Base-by-base conservation (phyloP, 2,888 invertebrate species). In the Chouioia cunea region DNA sequence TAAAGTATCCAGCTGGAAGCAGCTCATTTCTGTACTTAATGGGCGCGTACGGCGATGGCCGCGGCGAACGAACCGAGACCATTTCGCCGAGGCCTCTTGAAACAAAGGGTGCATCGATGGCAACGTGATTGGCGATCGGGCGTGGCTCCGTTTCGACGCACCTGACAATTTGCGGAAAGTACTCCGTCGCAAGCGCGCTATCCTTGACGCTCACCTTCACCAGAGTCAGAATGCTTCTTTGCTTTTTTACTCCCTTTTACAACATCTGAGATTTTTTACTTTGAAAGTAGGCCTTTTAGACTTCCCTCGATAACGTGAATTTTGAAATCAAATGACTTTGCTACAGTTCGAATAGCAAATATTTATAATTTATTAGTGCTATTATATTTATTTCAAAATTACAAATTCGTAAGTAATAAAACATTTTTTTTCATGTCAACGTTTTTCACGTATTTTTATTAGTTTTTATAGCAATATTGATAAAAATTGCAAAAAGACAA, bases 1-100 rank as follows among this genome's bases (percentile, higher is more conserved):
- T 20, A 16, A 23, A 27, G 36, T 54, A 20, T 44, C 36, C 20
- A 14, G 18, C 78, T 80, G 78, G 79, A 79, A 81, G 81, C 78
- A 27, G 36, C 81, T 83, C 81, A 81, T 82, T 82, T 82, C 79
- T 82, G 80, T 78, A 79, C 82, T 82, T 83, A 84, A 84, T 83
- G 83, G 83, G 83, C 81, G 81, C 79, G 79, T 77, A 79, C 77
- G 78, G 79, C 81, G 78, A 82, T 82, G 83, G 82, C 82, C 82
- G 80, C 72, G 74, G 74, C 77, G 71, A 76, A 76, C 36, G 36
- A 36, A 36, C 36, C 77, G 75, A 76, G 75, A 76, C 66, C 64
- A 54, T 52, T 67, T 64, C 74, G 75, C 67, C 71, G 62, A 73
- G 72, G 47, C 65, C 63, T 70, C 72, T 71, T 75, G 77, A 82